phyloP scores from a whole-genome alignment of 2,113 vertebrate genomes.

The Zosterops japonicus region DNA sequence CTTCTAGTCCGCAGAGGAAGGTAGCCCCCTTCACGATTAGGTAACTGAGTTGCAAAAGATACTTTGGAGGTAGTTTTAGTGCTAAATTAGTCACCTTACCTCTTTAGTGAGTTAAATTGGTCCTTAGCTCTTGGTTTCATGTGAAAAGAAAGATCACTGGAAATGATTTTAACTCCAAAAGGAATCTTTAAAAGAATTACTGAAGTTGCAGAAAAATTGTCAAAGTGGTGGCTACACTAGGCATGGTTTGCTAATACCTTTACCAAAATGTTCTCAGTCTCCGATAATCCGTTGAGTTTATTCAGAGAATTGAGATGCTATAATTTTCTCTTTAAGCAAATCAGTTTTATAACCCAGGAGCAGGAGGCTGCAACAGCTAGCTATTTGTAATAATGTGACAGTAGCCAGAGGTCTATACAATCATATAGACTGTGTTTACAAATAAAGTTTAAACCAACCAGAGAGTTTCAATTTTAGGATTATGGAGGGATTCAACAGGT shows the following conservation, averaged over 20 bases:
- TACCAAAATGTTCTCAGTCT: background rate
- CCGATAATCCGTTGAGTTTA: background rate
- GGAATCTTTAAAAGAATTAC: constrained; percentile 12
- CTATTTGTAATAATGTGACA: background rate
- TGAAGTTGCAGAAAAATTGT: background rate
- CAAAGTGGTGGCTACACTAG: background rate
- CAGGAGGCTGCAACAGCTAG: background rate
- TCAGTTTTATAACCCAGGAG: background rate
- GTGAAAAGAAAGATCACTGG: constrained; percentile 4
- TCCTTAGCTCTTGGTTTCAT: constrained; percentile 5
- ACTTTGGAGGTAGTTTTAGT: background rate
- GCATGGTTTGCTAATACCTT: background rate
- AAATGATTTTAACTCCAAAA: background rate
- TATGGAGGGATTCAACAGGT: background rate
- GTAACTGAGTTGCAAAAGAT: background rate
- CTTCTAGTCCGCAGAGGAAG: background rate
- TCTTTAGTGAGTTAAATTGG: background rate
- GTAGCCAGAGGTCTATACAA: background rate
- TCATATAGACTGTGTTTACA: background rate
- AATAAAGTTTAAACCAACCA: background rate
- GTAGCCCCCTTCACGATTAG: background rate
- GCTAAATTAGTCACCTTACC: constrained; percentile 25
- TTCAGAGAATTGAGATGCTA: background rate
- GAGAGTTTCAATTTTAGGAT: background rate
- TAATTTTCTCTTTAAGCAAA: background rate